These are phyloP conservation scores for Protonibea diacanthus DNA, from an alignment of 2,797 vertebrate species.

Conservation along the genomic window DNA sequence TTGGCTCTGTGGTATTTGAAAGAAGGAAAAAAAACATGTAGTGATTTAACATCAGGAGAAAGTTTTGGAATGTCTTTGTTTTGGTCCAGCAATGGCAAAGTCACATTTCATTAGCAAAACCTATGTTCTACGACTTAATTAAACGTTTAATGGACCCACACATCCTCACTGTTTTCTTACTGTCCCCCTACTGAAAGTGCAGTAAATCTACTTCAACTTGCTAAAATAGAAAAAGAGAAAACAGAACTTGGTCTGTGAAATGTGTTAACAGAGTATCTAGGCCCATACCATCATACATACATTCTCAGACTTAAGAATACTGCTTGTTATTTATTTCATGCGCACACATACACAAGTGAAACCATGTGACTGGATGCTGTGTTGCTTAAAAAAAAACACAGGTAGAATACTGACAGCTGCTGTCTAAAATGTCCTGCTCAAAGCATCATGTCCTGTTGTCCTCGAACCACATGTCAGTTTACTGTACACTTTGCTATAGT, in stretches of 20 bases:
- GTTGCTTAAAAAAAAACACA: background rate
- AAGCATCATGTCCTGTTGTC: background rate
- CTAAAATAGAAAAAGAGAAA: background rate
- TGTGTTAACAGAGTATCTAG: background rate
- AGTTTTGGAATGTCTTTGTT: conserved; percentile 51
- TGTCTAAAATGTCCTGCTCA: background rate
- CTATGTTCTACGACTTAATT: background rate
- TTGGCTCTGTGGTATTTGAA: conserved; percentile 18
- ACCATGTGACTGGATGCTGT: background rate
- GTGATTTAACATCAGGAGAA: conserved; percentile 12
- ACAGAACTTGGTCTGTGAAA: conserved; percentile 1
- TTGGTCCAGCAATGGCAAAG: conserved; percentile 60
- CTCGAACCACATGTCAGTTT: background rate
- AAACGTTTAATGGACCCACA: background rate
- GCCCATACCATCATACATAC: background rate
- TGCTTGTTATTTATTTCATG: conserved; percentile 1
- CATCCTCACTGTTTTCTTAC: background rate
- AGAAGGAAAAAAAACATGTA: conserved; percentile 2
- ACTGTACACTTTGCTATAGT: background rate
- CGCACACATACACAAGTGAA: background rate
- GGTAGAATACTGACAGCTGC: background rate
- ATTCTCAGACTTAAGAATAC: conserved; percentile 19
- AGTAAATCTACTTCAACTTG: background rate
- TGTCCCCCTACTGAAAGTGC: background rate
- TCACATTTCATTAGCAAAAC: conserved; percentile 36